Evolutionary conservation across 2,113 vertebrate genomes (phyloP).

Genomic region (Apus apus): DNA sequence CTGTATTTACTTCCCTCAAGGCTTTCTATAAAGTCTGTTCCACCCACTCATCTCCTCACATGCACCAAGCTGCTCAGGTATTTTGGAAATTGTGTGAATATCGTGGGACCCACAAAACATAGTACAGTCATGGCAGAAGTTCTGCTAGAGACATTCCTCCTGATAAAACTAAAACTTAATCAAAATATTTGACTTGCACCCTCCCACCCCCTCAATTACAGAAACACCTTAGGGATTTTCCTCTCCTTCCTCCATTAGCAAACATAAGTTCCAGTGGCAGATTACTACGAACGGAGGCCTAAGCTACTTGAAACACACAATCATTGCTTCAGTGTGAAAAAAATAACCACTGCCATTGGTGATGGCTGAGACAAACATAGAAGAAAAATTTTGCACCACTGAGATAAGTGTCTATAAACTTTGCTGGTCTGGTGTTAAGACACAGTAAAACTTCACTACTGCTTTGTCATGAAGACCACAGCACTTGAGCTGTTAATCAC

Average conservation of each 20-base stretch:
- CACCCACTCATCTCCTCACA: neutral
- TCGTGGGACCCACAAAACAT: neutral
- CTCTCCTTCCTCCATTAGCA: neutral
- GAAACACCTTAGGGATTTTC: neutral
- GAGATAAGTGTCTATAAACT: neutral
- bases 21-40: slow-evolving; percentile 5
- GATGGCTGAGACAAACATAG: neutral
- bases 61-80: neutral
- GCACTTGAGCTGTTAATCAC: neutral
- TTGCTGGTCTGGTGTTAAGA: neutral
- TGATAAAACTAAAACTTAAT: neutral
- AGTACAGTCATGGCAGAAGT: neutral
- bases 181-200: neutral
- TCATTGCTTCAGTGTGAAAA: neutral
- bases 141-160: neutral
- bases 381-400: neutral
- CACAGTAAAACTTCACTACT: neutral
- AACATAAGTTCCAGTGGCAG: neutral
- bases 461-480: neutral
- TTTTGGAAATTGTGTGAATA: slow-evolving; percentile 11
- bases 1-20: neutral
- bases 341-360: neutral
- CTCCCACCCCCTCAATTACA: neutral
- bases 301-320: neutral
- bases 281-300: neutral